Base-by-base conservation (phyloP, 2,797 vertebrate species). In the Enteromius afrohamiltoni region DNA sequence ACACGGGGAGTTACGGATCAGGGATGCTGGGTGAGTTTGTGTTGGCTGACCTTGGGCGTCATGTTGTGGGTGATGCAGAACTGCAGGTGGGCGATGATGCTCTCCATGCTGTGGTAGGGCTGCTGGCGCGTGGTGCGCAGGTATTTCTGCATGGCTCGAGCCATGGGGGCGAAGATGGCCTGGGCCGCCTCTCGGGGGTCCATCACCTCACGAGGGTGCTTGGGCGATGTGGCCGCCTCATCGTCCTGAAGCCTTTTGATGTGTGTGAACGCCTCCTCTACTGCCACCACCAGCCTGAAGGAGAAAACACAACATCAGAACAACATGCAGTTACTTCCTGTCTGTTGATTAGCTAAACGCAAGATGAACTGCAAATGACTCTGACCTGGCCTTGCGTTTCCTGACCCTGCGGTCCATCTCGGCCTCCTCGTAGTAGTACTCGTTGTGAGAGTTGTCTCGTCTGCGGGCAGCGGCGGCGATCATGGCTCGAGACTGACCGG, bases 41-140 rank as follows among this genome's bases (percentile, higher is more conserved):
- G 65, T n/a, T 8, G 1, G 6, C 19, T 16, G 69, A 98, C 97
- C 96, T 98, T 98, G 85, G 97, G 97, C 0, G 97, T 98, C 97
- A 99, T 98, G 94, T 97, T 97, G 5, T 98, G 96, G 0, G 96
- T 98, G 94, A 99, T 96, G 93, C 97, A 98, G 95, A 98, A 98
- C 90, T 98, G 97, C 14, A 99, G 93, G 92, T 98, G 98, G 80
- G 97, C 96, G 83, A 99, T 95, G 93, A 99, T 99, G 95, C 97
- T 98, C 95, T 99, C 98, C 98, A 99, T 99, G 90, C 96, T 98
- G 93, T 99, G 98, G 92, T 95, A 99, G 55, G 97, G 97, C 93
- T 99, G 97, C 91, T 99, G 97, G 89, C 96, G 97, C 65, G 97
- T 99, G 88, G 97, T 97, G 1, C 97, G 93, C 68, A 99, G 95